Conservation (phyloP, 1,140 invertebrate genomes). For the Musca domestica region DNA sequence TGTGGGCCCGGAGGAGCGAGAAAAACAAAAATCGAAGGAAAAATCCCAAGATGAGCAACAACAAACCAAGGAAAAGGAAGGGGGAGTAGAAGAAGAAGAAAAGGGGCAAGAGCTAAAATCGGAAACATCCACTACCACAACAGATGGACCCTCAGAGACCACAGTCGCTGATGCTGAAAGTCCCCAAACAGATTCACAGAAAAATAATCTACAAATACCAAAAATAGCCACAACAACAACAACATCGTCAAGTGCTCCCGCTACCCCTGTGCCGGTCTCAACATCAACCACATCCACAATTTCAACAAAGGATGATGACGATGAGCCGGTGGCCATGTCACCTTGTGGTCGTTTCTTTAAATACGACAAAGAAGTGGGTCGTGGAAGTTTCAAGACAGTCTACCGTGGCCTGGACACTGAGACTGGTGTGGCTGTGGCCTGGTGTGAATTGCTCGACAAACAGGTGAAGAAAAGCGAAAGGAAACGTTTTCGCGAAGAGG, state of each 20-base stretch:
- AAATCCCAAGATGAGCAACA: background rate
- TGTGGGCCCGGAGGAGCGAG: background rate
- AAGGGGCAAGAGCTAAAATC: too few species aligned
- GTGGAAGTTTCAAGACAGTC: constrained; percentile 99
- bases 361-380: constrained; percentile 97
- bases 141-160: too few species aligned
- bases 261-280: too few species aligned
- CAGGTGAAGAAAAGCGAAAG: constrained; percentile 89
- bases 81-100: too few species aligned
- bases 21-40: background rate
- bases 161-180: too few species aligned
- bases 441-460: constrained; percentile 97
- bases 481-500: constrained; percentile 95
- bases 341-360: constrained; percentile 95
- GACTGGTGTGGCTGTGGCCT: constrained; percentile 96
- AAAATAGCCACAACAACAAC: too few species aligned
- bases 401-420: constrained; percentile 96
- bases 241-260: too few species aligned
- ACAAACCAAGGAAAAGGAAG: background rate
- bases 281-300: background rate
- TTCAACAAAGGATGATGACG: constrained; percentile 70
- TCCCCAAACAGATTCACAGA: too few species aligned
- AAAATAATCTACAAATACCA: too few species aligned
- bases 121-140: too few species aligned
- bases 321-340: constrained; percentile 86